Evolutionary conservation across 2,888 invertebrate genomes (phyloP), one percentile per base, ranked within the genome.

Genomic region (Drosophila pseudotalamancana): DNA sequence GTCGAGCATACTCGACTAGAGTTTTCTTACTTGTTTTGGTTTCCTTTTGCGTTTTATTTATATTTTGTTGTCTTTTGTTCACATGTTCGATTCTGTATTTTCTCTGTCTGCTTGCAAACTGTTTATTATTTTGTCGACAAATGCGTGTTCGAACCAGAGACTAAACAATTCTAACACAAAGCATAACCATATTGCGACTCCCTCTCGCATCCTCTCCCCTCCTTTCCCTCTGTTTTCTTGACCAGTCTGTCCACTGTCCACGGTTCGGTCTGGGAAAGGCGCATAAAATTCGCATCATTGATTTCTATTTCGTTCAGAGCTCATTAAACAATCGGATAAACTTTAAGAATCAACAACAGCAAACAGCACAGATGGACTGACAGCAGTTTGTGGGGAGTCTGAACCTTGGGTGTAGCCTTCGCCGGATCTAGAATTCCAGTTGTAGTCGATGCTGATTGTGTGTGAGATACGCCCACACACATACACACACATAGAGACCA

Each of bases 271-370:
- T 64, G 61, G 49, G 21, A 48, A 61, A 65, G 67, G 57, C 76
- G 72, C 66, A 78, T 78, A 76, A 78, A 78, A 78, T 71, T 73
- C 77, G 76, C 79, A 78, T 78, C 77, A 78, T 78, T 78, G 77
- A 78, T 78, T 78, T 78, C 77, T 78, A 78, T 78, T 78, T 73
- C 67, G 61, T 78, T 78, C 79, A 78, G 76, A 78, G 79, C 77
- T 78, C 77, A 78, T 78, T 78, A 78, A 78, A 78, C 77, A 78
- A 78, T 76, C 79, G 77, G 79, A 75, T 79, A 78, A 78, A 76
- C 70, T 77, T 77, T 67, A 73, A 77, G 75, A 60, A 74, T 74
- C 56, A 69, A 65, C 56, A 69, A 53, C 34, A 51, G 39, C 9
- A 49, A 45, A 39, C 62, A 67, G 54, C 55, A 48, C 72, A 73